Percentiles rank a stretch among this genome's conserved stretches.
These are phyloP conservation scores for Bujurquina vittata DNA, from an alignment of 2,113 vertebrate genomes.

Conservation along the genomic window DNA sequence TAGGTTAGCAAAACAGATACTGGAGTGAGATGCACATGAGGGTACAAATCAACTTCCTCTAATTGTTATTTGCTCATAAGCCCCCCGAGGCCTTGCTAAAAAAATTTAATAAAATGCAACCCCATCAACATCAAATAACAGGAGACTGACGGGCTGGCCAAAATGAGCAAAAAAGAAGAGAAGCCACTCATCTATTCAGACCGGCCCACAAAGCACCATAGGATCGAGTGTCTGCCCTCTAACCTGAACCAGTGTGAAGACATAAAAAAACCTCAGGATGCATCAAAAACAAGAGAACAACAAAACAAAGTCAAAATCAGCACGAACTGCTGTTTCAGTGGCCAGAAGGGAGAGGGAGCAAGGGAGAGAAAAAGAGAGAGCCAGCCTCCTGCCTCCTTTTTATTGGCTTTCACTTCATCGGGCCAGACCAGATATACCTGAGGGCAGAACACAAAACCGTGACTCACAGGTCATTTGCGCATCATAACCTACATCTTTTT, in stretches of 20 bases:
- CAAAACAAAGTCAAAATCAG: background rate
- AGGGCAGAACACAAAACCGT: background rate
- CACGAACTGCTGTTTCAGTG: background rate
- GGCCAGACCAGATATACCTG: background rate
- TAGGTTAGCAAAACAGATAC: background rate
- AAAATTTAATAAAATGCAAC: background rate
- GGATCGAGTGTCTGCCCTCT: background rate
- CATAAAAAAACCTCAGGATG: background rate
- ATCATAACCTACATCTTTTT: background rate
- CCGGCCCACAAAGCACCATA: background rate
- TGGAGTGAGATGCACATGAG: background rate
- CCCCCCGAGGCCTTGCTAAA: background rate
- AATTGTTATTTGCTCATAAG: background rate
- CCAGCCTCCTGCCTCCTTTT: background rate
- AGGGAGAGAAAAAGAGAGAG: background rate
- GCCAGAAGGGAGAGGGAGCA: background rate
- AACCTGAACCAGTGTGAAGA: background rate
- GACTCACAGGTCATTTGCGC: slow-evolving; percentile 4
- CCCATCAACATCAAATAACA: background rate
- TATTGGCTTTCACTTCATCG: slow-evolving; percentile 1
- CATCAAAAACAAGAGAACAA: background rate
- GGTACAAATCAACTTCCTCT: background rate
- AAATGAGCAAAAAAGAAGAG: background rate
- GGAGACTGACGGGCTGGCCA: background rate
- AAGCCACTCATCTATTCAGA: background rate